Conservation (phyloP, 2,797 vertebrate genomes). For the Tolypeutes matacus region DNA sequence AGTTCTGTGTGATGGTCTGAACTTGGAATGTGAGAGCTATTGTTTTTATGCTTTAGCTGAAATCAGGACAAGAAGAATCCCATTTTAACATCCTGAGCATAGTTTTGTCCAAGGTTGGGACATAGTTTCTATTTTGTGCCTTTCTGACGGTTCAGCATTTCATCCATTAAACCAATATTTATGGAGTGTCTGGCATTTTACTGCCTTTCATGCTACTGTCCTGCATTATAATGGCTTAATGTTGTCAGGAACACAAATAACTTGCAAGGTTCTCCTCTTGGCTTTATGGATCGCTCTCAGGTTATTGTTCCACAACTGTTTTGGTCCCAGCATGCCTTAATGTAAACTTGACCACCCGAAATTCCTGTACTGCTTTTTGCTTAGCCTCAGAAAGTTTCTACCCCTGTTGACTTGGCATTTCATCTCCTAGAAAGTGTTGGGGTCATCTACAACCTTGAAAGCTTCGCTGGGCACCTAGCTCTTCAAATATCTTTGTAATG, state of each 20-base stretch:
- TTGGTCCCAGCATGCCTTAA: slow-evolving; percentile 26
- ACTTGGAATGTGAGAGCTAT: not conserved
- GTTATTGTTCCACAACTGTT: not conserved
- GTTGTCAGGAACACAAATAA: not conserved
- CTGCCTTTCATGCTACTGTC: not conserved
- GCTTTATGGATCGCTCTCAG: not conserved
- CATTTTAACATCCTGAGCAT: not conserved
- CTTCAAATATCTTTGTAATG: slow-evolving; percentile 31
- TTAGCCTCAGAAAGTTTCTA: not conserved
- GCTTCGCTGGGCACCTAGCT: not conserved
- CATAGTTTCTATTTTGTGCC: not conserved
- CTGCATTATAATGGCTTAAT: not conserved
- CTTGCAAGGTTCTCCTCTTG: not conserved
- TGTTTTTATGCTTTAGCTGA: not conserved
- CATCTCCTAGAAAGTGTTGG: not conserved
- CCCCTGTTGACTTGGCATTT: not conserved
- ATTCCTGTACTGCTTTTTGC: not conserved
- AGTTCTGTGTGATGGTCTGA: not conserved
- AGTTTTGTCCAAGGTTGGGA: slow-evolving; percentile 23
- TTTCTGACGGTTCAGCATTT: slow-evolving; percentile 54
- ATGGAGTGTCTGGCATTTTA: not conserved
- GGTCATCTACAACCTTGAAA: not conserved
- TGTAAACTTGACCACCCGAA: slow-evolving; percentile 18
- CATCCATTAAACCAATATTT: slow-evolving; percentile 49
- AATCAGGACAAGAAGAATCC: not conserved